Evolutionary conservation across 2,888 invertebrate species (phyloP), one percentile per base, ranked within the genome.

Genomic region (Crocallis elinguaria): DNA sequence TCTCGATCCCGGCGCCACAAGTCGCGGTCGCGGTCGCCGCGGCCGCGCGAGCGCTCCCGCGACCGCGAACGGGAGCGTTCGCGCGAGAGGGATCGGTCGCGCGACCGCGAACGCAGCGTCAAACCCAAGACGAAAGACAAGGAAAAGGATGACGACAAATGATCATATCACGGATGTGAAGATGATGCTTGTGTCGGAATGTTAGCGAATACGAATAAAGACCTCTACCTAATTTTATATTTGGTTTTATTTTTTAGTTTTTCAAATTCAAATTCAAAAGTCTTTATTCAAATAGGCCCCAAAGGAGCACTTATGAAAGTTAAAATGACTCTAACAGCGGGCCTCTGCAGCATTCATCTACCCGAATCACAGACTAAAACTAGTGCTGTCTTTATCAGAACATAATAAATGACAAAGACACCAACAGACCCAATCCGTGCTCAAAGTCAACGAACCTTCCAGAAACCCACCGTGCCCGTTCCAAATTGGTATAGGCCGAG

Each of bases 91-190:
- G 93, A 92, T 5, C 79, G 90, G 21, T 83, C 85, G 23, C 41
- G 85, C 9, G 79, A 79, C 36, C 73, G 83, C 2, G 86, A 86
- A 39, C 91, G 93, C 52, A 92, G 90, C 61, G 86, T 90, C 57
- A 93, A 93, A 60, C 92, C 93, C 49, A 93, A 93, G 72, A n/a
- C n/a, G n/a, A 81, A 89, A 64, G 86, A 87, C 11, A 94, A 96
- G 71, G 94, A 96, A 29, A 95, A 96, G 65, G 96, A 95, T 56
- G 95, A 95, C 29, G 94, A 94, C 38, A 94, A 95, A 86, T 95
- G 88, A 84, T 49, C 46, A 7, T 45, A 41, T 14, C 12, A 29
- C 36, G 51, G n/a, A 12, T 41, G 42, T 50, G 36, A 27, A 25
- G 30, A 41, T 30, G 42, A 35, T 45, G 39, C 38, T 44, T 33